A percentile compares a stretch with the other conserved stretches of the same genome.
phyloP scores from a whole-genome alignment of 2,113 vertebrate species.

The Okapia johnstoni region DNA sequence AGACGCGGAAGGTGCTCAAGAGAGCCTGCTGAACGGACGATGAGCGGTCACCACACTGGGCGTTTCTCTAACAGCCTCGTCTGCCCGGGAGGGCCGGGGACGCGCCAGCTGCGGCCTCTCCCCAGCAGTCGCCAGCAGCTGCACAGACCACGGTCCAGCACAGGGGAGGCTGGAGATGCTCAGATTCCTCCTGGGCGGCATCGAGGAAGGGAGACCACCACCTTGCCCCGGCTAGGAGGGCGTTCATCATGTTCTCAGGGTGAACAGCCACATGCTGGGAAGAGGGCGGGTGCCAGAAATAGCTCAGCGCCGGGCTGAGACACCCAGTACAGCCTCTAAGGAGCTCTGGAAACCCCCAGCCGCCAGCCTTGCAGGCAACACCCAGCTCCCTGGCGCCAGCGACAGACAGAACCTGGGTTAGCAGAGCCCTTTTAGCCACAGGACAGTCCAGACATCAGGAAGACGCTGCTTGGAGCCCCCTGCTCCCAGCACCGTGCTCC shows the following conservation, averaged over 20 bases:
- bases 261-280: too few species aligned
- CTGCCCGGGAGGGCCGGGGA: neutral
- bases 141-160: neutral
- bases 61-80: neutral
- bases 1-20: neutral
- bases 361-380: neutral
- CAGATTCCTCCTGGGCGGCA: neutral
- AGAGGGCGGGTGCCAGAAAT: neutral
- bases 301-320: neutral
- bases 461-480: neutral
- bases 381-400: neutral
- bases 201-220: neutral
- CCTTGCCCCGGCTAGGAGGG: neutral
- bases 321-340: neutral
- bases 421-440: neutral
- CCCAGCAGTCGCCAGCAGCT: fast-evolving
- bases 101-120: fast-evolving
- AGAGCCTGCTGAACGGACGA: fast-evolving
- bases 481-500: neutral
- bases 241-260: neutral
- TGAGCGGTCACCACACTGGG: fast-evolving
- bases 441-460: neutral
- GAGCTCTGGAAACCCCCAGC: neutral
- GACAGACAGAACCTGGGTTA: neutral
- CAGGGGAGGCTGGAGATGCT: too few species aligned